These are phyloP conservation scores for Eupithecia inturbata DNA, from an alignment of 2,888 invertebrate species.

Conservation along the genomic window DNA sequence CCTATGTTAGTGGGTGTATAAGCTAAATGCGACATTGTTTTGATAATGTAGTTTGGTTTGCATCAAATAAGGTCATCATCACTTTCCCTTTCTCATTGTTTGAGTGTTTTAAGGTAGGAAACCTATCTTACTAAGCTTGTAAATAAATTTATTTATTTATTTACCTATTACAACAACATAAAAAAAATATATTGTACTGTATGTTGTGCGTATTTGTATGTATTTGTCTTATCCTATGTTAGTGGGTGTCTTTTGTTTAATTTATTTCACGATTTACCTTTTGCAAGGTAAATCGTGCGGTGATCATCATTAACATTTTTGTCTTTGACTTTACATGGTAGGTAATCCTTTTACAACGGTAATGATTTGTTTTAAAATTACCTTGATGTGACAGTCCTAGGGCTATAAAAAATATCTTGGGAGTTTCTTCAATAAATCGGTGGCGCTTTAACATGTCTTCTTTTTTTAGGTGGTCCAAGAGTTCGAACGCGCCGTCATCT, in stretches of 20 bases:
- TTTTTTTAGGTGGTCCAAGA: conserved; percentile 89
- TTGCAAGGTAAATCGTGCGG: no score
- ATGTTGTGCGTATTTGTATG: no score
- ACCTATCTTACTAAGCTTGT: no score
- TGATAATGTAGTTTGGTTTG: no score
- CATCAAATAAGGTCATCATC: conserved; percentile 87
- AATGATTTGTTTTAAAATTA: background rate
- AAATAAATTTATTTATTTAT: no score
- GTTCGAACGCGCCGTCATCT: conserved; percentile 95
- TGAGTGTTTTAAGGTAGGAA: conserved; percentile 93
- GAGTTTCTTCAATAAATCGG: background rate
- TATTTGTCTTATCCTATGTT: no score
- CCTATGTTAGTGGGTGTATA: conserved; percentile 29
- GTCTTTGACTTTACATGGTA: background rate
- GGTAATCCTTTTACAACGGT: background rate
- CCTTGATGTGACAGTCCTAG: no score
- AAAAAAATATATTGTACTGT: no score
- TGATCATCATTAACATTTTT: background rate
- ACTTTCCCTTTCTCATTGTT: conserved; percentile 93
- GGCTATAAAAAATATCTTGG: no score
- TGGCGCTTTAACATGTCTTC: background rate
- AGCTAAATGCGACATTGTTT: no score
- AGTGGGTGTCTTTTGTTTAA: no score
- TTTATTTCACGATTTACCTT: background rate
- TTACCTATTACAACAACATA: no score